A percentile compares a stretch with the other conserved stretches of the same genome.
Evolutionary conservation across 2,797 vertebrate genomes (phyloP).

Genomic region (Eleutherodactylus coqui): DNA sequence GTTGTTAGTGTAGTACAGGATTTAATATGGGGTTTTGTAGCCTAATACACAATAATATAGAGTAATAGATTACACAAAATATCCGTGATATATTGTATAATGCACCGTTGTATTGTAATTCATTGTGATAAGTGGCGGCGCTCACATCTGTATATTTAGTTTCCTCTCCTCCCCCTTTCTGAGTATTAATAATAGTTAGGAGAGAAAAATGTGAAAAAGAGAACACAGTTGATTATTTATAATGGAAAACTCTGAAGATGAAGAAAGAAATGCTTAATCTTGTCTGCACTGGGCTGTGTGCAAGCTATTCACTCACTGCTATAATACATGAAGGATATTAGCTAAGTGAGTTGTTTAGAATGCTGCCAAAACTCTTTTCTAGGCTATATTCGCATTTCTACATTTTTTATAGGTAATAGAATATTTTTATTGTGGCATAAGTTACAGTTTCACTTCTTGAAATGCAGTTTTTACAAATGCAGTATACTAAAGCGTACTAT

Average conservation of each 20-base stretch:
- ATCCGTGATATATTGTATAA: constrained; percentile 42
- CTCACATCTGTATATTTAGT: constrained; percentile 21
- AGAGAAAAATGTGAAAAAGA: background rate
- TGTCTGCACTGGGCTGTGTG: background rate
- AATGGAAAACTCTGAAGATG: constrained; percentile 1
- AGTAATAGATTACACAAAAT: constrained; percentile 24
- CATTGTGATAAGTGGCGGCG: constrained; percentile 5
- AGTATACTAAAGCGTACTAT: constrained; percentile 26
- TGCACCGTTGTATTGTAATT: constrained; percentile 5
- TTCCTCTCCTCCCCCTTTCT: background rate
- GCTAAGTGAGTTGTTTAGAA: constrained; percentile 17
- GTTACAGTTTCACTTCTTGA: constrained; percentile 18
- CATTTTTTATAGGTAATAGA: constrained; percentile 30
- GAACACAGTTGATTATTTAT: constrained; percentile 9
- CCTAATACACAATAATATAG: constrained; percentile 35
- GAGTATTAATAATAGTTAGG: background rate
- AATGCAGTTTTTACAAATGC: constrained; percentile 39
- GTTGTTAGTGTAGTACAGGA: constrained; percentile 51
- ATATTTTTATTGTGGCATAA: constrained; percentile 18
- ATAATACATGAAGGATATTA: constrained; percentile 17
- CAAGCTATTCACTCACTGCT: constrained; percentile 12
- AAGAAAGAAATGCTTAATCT: constrained; percentile 22
- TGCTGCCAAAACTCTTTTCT: background rate
- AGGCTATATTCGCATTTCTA: background rate
- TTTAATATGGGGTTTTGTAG: constrained; percentile 54